Evolutionary conservation across 2,113 vertebrate genomes (phyloP).

Genomic region (Indicator maculatus): DNA sequence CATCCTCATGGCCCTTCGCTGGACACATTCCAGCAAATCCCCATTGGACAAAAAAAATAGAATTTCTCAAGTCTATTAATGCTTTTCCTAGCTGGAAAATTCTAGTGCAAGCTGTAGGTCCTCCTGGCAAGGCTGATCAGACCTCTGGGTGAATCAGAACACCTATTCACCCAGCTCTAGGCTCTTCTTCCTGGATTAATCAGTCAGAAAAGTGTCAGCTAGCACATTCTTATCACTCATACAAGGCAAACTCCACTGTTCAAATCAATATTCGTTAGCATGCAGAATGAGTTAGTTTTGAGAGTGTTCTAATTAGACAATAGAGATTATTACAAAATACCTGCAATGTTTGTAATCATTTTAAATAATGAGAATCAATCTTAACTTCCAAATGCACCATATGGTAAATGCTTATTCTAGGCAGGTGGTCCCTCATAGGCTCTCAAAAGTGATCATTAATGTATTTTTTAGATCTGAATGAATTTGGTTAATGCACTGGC

Average conservation of each 20-base stretch:
- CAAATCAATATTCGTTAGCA: slow-evolving; percentile 76
- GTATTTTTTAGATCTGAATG: slow-evolving; percentile 66
- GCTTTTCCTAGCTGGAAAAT: background rate
- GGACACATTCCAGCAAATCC: background rate
- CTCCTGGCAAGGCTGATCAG: background rate
- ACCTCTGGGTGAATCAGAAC: background rate
- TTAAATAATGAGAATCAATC: slow-evolving; percentile 85
- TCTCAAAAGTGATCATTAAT: slow-evolving; percentile 72
- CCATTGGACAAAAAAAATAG: background rate
- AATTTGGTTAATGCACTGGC: slow-evolving; percentile 62
- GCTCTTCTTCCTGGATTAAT: background rate
- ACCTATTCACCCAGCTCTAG: background rate
- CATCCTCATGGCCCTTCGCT: too few relatives aligned
- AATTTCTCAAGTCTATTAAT: background rate
- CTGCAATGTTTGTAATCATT: slow-evolving; percentile 79
- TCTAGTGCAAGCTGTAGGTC: background rate
- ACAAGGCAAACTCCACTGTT: slow-evolving; percentile 59
- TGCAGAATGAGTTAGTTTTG: slow-evolving; percentile 67
- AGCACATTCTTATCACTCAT: slow-evolving; percentile 27
- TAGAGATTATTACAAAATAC: slow-evolving; percentile 81
- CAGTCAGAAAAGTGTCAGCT: slow-evolving; percentile 25
- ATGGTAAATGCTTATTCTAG: slow-evolving; percentile 76
- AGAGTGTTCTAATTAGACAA: slow-evolving; percentile 79
- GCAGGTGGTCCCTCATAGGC: slow-evolving; percentile 68
- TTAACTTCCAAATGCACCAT: slow-evolving; percentile 79